Evolutionary conservation across 1,140 invertebrate genomes (phyloP).

Genomic region (Megalonaias nervosa): DNA sequence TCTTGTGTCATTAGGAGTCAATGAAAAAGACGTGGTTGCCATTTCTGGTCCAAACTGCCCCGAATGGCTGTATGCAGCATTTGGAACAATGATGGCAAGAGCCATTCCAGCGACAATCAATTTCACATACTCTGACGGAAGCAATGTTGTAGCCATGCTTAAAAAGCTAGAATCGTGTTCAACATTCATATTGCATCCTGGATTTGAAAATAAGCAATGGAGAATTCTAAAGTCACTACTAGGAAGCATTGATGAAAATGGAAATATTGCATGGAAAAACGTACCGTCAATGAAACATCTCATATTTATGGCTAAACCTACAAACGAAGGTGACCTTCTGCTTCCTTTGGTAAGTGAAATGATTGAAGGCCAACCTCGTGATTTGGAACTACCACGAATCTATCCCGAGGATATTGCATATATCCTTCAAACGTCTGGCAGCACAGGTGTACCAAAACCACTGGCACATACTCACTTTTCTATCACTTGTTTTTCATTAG

Average conservation of each 20-base stretch:
- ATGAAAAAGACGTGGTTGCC: slow-evolving; percentile 4
- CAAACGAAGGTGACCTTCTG: neutral
- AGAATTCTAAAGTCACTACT: neutral
- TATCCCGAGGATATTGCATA: neutral
- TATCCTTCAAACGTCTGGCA: slow-evolving; percentile 23
- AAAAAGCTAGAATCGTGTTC: slow-evolving; percentile 14
- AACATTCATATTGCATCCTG: slow-evolving; percentile 13
- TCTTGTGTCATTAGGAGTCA: slow-evolving; percentile 8
- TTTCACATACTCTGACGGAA: slow-evolving; percentile 14
- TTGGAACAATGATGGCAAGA: slow-evolving; percentile 18
- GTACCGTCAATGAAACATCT: slow-evolving; percentile 9
- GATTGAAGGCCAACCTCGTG: neutral
- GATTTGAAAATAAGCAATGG: slow-evolving; percentile 13
- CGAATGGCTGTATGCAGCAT: slow-evolving; percentile 16
- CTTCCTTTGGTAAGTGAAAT: neutral
- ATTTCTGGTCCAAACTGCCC: slow-evolving; percentile 10
- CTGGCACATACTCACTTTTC: slow-evolving; percentile 8
- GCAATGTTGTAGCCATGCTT: slow-evolving; percentile 12
- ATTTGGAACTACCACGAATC: slow-evolving; percentile 3
- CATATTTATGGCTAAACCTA: neutral
- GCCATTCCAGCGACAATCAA: neutral
- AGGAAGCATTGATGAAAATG: neutral
- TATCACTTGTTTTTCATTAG: neutral
- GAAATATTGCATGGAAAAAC: neutral
- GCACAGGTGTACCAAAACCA: slow-evolving; percentile 21